Percentiles rank a stretch among this genome's conserved stretches.
These are phyloP conservation scores for Dinoponera quadriceps DNA, from an alignment of 1,140 invertebrate genomes.

Conservation along the genomic window DNA sequence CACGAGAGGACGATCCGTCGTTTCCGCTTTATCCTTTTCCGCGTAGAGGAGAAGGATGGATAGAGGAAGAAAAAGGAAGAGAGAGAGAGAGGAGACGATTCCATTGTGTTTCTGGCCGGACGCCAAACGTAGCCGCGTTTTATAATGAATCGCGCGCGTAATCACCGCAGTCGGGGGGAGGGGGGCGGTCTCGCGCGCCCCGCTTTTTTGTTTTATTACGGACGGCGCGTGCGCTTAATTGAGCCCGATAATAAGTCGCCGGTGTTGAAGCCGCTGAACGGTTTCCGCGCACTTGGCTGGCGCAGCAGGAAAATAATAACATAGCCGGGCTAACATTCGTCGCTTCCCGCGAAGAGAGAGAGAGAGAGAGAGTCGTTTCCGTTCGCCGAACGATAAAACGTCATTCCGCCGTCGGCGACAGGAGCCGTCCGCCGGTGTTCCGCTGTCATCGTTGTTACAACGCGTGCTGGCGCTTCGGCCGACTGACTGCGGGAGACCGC, in stretches of 20 bases:
- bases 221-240: conserved; percentile 11
- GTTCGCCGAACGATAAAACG: conserved; percentile 26
- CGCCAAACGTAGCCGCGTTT: too few species aligned
- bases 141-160: too few species aligned
- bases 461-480: conserved; percentile 13
- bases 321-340: conserved; percentile 2
- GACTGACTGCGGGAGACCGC: not conserved
- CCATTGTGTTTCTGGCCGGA: too few species aligned
- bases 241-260: not conserved
- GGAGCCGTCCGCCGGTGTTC: not conserved
- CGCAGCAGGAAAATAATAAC: not conserved
- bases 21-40: not conserved
- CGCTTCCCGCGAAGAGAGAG: not conserved
- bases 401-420: conserved; percentile 16
- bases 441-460: conserved; percentile 12
- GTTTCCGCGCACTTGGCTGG: not conserved
- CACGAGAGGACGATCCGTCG: not conserved
- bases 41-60: too few species aligned
- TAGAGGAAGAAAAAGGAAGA: too few species aligned
- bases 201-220: conserved; percentile 4
- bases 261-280: not conserved
- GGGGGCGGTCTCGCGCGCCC: too few species aligned
- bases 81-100: too few species aligned
- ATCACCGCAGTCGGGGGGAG: too few species aligned
- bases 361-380: conserved; percentile 35